phyloP scores from a whole-genome alignment of 2,113 vertebrate genomes.

The Oreochromis aureus region DNA sequence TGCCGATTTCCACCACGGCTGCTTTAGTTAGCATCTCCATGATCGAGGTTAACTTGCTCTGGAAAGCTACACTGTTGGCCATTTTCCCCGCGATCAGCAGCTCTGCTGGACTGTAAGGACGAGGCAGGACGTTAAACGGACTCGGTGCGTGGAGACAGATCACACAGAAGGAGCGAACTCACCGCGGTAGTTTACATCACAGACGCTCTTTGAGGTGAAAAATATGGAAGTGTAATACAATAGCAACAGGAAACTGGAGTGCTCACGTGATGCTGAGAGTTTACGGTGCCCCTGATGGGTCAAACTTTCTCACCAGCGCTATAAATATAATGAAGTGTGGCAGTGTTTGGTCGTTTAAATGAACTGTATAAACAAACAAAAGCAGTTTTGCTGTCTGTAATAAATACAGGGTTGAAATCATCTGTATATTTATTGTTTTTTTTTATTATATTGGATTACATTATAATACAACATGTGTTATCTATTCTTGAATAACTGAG shows the following conservation, averaged over 20 bases:
- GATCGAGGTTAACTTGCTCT: slow-evolving; percentile 63
- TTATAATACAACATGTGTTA: not conserved
- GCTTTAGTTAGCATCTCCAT: slow-evolving; percentile 68
- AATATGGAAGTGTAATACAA: slow-evolving; percentile 37
- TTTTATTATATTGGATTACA: not conserved
- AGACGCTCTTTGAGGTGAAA: not conserved
- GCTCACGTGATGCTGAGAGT: slow-evolving; percentile 20
- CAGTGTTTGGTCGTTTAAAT: not conserved
- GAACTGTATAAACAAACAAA: not conserved
- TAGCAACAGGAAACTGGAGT: slow-evolving; percentile 35
- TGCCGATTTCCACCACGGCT: slow-evolving; percentile 68
- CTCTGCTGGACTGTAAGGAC: not conserved
- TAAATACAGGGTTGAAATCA: not conserved
- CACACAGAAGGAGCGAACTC: not conserved
- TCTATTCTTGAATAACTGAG: not conserved
- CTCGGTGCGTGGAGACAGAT: not conserved
- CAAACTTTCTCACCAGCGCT: not conserved
- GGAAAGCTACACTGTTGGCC: slow-evolving; percentile 57
- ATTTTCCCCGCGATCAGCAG: slow-evolving; percentile 11
- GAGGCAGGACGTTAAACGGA: not conserved
- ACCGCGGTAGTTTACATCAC: not conserved
- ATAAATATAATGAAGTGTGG: not conserved
- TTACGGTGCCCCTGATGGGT: not conserved
- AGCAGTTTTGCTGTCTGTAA: not conserved
- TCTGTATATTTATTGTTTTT: not conserved